Evolutionary conservation across 92 coral and sea anemone genomes (phyloP), one percentile per base, ranked within the genome.

Genomic region (Montipora capitata): DNA sequence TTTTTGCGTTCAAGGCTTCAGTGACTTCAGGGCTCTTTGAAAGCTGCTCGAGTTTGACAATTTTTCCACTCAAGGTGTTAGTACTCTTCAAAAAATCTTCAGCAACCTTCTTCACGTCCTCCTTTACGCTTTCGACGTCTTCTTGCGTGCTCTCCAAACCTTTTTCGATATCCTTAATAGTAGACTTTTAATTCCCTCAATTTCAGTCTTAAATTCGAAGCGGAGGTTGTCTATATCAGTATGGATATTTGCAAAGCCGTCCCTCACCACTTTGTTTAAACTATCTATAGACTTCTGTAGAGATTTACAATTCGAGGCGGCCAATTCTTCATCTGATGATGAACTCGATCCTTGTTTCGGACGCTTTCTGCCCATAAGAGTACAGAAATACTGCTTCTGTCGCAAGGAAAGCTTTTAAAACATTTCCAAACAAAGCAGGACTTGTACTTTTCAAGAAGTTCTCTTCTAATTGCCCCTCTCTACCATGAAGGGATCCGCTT

Each of bases 331-430:
- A 13, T 69, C 51, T 42, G 13, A 51, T 11, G 72, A 67, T 20
- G 72, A 67, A 16, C 72, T 67, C 40, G 72, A 67, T 27, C 72
- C 72, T 27, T 20, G 72, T 67, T 67, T 67, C 44, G 72, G 40
- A 5, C 72, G 44, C 16, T 67, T 67, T 67, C 16, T 69, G 48
- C 49, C 73, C 73, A 68, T 68, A 10, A 10, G 15, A 17, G 65
- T 59, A 14, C 3, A 59, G 68, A 17, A 15, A 15, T n/a, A 15
- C 38, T 15, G 39, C 68, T 4, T 15, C 68, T 63, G 68, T 63
- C 4, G 65, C 0, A 17, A 17, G 68, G 68, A 63, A 63, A 15
- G 68, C 10, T 63, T 15, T 63, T 63, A 27, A n/a, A 63, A n/a
- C 35, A 27, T 27, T 27, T 27, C 35, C 35, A 27, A 27, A 27